Evolutionary conservation across 2,888 invertebrate genomes (phyloP).

Genomic region (Amphipyra berbera): DNA sequence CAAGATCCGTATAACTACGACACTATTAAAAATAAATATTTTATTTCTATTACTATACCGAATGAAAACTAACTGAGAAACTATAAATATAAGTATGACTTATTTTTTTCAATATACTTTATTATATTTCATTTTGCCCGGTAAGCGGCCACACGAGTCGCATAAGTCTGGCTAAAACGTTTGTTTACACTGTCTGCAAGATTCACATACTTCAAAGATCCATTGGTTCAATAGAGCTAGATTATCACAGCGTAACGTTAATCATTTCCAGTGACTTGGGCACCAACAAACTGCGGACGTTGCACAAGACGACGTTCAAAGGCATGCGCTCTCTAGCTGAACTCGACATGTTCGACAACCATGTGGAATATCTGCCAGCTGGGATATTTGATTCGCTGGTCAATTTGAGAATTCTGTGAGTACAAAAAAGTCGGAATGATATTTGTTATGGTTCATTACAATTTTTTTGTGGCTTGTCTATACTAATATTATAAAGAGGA

Average conservation of each 20-base stretch:
- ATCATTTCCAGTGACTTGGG: constrained; percentile 92
- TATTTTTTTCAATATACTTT: too few relatives aligned
- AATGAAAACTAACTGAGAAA: too few relatives aligned
- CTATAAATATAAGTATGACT: too few relatives aligned
- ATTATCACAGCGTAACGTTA: constrained; percentile 18
- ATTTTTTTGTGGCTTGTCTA: too few relatives aligned
- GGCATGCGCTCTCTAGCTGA: constrained; percentile 91
- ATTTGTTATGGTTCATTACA: not conserved
- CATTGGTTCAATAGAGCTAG: constrained; percentile 7
- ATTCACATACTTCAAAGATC: not conserved
- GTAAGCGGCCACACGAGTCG: too few relatives aligned
- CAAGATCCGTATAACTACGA: too few relatives aligned
- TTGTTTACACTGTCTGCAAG: too few relatives aligned
- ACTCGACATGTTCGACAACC: constrained; percentile 93
- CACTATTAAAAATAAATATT: too few relatives aligned
- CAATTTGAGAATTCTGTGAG: constrained; percentile 92
- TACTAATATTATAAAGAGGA: too few relatives aligned
- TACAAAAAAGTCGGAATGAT: constrained; percentile 46
- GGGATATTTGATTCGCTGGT: constrained; percentile 91
- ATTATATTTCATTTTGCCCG: too few relatives aligned
- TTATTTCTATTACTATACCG: too few relatives aligned
- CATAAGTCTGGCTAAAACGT: too few relatives aligned
- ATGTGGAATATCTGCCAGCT: constrained; percentile 91
- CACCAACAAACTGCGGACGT: constrained; percentile 91
- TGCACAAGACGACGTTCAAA: constrained; percentile 92